Percentiles rank a stretch among this genome's conserved stretches.
Conservation (phyloP, 2,888 invertebrate species). For the Mesoligia furuncula region DNA sequence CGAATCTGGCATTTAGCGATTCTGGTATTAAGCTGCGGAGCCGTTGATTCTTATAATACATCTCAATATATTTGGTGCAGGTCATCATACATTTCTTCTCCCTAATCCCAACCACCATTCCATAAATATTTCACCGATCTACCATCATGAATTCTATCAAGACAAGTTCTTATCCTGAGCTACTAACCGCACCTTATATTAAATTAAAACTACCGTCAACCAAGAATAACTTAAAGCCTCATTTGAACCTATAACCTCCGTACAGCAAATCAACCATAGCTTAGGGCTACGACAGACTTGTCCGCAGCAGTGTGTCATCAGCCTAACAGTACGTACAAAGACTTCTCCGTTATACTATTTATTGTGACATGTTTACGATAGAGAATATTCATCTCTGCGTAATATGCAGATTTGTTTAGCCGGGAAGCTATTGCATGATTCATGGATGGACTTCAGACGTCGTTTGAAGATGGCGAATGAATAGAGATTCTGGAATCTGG, state of each 20-base stretch:
- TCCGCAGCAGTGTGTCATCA: conserved; percentile 38
- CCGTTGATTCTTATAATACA: too few species aligned
- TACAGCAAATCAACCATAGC: conserved; percentile 47
- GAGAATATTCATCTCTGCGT: conserved; percentile 50
- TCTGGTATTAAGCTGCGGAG: too few species aligned
- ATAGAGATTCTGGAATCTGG: neutral
- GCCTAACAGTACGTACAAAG: conserved; percentile 37
- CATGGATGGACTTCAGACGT: conserved; percentile 15
- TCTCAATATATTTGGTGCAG: too few species aligned
- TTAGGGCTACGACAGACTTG: conserved; percentile 31
- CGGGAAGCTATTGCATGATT: conserved; percentile 33
- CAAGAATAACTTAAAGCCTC: conserved; percentile 27
- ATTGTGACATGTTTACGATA: conserved; percentile 53
- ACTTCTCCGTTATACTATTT: conserved; percentile 52
- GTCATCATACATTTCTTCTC: neutral
- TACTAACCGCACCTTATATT: conserved; percentile 8
- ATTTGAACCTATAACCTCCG: conserved; percentile 36
- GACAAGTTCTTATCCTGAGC: conserved; percentile 9
- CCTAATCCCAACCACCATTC: neutral
- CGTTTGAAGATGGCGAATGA: neutral
- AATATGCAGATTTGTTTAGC: conserved; percentile 49
- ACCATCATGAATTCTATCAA: neutral
- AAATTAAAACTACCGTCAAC: conserved; percentile 19
- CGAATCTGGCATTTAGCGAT: too few species aligned
- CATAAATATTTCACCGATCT: too few species aligned